Base-by-base conservation (phyloP, 1,140 invertebrate species). In the Drosophila lacteicornis region DNA sequence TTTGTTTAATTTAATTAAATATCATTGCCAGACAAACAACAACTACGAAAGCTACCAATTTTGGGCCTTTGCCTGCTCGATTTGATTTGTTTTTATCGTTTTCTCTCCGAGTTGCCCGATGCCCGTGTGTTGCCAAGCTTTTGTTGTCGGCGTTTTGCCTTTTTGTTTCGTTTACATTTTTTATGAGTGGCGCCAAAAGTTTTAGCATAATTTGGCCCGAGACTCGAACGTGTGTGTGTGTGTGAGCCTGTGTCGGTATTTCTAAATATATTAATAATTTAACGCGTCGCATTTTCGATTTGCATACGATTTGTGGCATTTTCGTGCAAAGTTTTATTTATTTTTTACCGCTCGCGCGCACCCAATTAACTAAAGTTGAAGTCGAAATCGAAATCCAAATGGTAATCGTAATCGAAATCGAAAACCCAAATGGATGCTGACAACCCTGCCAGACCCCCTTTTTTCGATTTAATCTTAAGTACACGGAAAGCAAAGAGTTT, bases 191-290 rank as follows among this genome's bases (percentile, higher is more conserved):
- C 85, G 85, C 85, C 85, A 90, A 90, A 82, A 90, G 85, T 82
- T 90, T 90, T 90, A 90, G 81, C 85, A 75, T 79, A 67, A 76
- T 75, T 83, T 60, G 58, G 30, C 46, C 46, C 61, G 59, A 17
- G 49, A 59, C 75, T 33, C 38, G 33, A 42, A 3, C 15, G 11
- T 46, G 38, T 19, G 36, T 49, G 47, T 47, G 40, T 49, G 51
- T 62, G 68, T 74, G 36, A 42, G 27, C 62, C 68, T 75, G 68
- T 75, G 58, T 27, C 51, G 76, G 33, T 82, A 82, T 84, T 90
- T 79, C 36, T 76, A 90, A 90, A 90, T 90, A 90, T 91, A 90
- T 90, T 91, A 90, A 85, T 90, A 90, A 91, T 80, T 76, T 90
- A 90, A 85, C 79, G 85, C 85, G 74, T 78, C 69, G 74, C 59